phyloP scores from a whole-genome alignment of 2,113 vertebrate genomes.

The Malaclemys terrapin region DNA sequence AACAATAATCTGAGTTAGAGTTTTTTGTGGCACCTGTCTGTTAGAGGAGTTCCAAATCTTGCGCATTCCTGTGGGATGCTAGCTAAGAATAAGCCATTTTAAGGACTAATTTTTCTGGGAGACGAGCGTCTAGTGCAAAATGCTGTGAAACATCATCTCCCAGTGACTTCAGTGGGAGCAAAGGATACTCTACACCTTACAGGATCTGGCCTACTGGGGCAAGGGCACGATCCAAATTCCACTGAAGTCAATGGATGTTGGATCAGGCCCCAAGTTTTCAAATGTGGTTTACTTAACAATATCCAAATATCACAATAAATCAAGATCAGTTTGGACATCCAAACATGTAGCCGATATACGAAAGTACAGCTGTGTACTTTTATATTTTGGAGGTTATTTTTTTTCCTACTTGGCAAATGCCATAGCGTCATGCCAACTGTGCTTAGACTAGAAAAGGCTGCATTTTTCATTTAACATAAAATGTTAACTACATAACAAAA shows the following conservation, averaged over 20 bases:
- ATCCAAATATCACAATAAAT: not conserved
- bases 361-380: not conserved
- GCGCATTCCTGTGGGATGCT: not conserved
- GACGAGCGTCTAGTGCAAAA: too few relatives aligned
- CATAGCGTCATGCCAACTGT: not conserved
- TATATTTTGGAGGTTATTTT: not conserved
- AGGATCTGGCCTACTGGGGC: not conserved
- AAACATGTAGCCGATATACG: accelerated
- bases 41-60: not conserved
- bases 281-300: not conserved
- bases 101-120: too few relatives aligned
- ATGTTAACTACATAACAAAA: slow-evolving; percentile 35
- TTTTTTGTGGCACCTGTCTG: not conserved
- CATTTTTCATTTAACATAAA: slow-evolving; percentile 34
- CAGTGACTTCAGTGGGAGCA: too few relatives aligned
- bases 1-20: not conserved
- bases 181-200: not conserved
- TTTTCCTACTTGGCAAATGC: not conserved
- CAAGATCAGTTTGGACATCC: not conserved
- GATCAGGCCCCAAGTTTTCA: not conserved
- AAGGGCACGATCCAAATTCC: not conserved
- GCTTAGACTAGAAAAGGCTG: not conserved
- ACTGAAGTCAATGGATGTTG: not conserved
- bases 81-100: not conserved
- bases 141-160: too few relatives aligned